Percentiles rank a stretch among this genome's conserved stretches.
phyloP scores from a whole-genome alignment of 2,797 vertebrate species.

The Periparus ater region DNA sequence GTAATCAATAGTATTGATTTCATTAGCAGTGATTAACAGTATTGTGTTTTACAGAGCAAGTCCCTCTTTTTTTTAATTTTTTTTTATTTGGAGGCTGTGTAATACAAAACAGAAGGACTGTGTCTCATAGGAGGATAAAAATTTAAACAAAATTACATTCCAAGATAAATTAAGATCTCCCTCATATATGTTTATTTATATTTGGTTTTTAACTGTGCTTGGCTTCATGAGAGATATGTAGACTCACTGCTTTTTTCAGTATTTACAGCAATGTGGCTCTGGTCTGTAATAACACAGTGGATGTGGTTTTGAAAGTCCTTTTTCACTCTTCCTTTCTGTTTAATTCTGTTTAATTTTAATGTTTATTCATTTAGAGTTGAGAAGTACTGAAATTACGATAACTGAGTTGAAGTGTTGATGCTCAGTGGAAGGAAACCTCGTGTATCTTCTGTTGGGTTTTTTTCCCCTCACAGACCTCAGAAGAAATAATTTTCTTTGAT shows the following conservation, averaged over 20 bases:
- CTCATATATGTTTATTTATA: not conserved
- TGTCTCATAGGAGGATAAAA: not conserved
- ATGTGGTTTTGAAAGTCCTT: not conserved
- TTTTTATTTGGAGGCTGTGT: not conserved
- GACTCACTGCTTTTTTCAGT: not conserved
- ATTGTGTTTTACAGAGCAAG: not conserved
- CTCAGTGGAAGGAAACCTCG: not conserved
- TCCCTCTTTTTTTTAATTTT: not conserved
- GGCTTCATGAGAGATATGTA: not conserved
- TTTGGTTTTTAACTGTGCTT: not conserved
- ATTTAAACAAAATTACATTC: not conserved
- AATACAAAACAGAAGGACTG: not conserved
- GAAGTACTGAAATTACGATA: not conserved
- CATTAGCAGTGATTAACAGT: not conserved
- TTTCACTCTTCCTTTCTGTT: not conserved
- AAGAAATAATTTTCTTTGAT: not conserved
- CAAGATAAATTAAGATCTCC: not conserved
- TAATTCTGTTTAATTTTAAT: not conserved
- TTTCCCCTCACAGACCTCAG: not conserved
- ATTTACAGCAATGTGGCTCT: not conserved
- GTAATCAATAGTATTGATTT: not conserved
- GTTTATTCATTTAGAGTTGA: not conserved
- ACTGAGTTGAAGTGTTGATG: not conserved
- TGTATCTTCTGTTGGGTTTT: not conserved
- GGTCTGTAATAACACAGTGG: not conserved